Conservation (phyloP, 2,797 vertebrate species). For the Lutjanus campechanus region DNA sequence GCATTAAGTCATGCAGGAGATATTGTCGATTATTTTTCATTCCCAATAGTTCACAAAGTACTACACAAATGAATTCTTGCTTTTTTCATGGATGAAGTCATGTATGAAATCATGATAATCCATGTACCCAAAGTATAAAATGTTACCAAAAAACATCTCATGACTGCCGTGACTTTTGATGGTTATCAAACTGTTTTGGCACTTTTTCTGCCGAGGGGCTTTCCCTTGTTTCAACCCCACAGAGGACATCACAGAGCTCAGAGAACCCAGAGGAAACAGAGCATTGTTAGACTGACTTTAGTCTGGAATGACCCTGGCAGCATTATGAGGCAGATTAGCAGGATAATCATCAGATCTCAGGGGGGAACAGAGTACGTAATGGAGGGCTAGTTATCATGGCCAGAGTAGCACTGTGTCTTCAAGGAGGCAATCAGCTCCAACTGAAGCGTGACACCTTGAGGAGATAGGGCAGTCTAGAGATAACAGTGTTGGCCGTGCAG, state of each 20-base stretch:
- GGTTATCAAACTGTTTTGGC: constrained; percentile 9
- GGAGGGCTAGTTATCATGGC: constrained; percentile 44
- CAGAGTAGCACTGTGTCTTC: constrained; percentile 22
- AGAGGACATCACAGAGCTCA: constrained; percentile 26
- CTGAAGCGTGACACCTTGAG: constrained; percentile 45
- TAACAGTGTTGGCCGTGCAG: constrained; percentile 33
- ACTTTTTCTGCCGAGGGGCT: neutral
- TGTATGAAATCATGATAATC: too few relatives aligned
- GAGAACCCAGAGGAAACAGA: constrained; percentile 22
- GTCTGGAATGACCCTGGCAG: constrained; percentile 23
- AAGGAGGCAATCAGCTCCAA: constrained; percentile 39
- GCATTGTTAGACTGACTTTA: neutral
- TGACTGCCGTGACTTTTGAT: constrained; percentile 10
- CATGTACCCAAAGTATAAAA: too few relatives aligned
- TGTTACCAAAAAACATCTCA: neutral
- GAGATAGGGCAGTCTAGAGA: constrained; percentile 54
- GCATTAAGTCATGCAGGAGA: too few relatives aligned
- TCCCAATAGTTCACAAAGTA: too few relatives aligned
- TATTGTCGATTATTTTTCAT: too few relatives aligned
- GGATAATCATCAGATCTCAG: constrained; percentile 38
- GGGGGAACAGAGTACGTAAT: constrained; percentile 24
- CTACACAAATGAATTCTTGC: too few relatives aligned
- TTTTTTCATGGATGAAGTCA: too few relatives aligned
- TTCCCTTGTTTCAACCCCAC: neutral
- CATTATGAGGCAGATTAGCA: constrained; percentile 50